Base-by-base conservation (phyloP, 1,140 invertebrate species). In the Mizuhopecten yessoensis region DNA sequence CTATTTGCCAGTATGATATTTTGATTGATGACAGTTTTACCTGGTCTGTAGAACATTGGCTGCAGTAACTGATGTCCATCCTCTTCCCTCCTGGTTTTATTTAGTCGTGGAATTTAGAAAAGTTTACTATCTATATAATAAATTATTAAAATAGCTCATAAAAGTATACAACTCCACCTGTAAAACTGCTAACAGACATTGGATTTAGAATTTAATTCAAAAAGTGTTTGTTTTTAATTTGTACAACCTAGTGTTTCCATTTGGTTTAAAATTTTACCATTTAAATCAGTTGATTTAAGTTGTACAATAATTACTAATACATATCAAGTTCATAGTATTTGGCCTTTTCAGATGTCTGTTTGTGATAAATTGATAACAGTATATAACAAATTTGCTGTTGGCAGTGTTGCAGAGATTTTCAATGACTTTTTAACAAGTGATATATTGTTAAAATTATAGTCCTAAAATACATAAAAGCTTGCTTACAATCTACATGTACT, bases 21-120 rank as follows among this genome's bases (percentile, higher is more conserved):
- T 75, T 75, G 57, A 75, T 75, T 75, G 57, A 75, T 75, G 57
- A 75, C 57, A 75, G 57, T 75, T 75, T 75, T 75, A 75, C 57
- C 57, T 75, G 57, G 57, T 75, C 57, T 75, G 57, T 75, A 75
- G 57, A 75, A 75, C 57, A 75, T 29, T 75, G 23, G 57, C 57
- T 75, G 57, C 57, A 75, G 57, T 49, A 49, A 49, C 45, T 49
- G 1, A 49, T 49, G 45, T 75, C 57, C 57, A 75, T 75, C 57
- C 57, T 75, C 57, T 75, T 75, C 57, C 57, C n/a, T 75, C 57
- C n/a, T 17, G 57, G n/a, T 75, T 75, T 75, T 75, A 75, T 75
- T 23, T 75, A 75, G 57, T 75, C n/a, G 3, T 75, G 57, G 57
- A 75, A 39, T 39, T 7, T 39, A 39, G 57, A 75, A 29, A 17